phyloP scores from a whole-genome alignment of 2,113 vertebrate genomes.

The Bubo blakistoni region DNA sequence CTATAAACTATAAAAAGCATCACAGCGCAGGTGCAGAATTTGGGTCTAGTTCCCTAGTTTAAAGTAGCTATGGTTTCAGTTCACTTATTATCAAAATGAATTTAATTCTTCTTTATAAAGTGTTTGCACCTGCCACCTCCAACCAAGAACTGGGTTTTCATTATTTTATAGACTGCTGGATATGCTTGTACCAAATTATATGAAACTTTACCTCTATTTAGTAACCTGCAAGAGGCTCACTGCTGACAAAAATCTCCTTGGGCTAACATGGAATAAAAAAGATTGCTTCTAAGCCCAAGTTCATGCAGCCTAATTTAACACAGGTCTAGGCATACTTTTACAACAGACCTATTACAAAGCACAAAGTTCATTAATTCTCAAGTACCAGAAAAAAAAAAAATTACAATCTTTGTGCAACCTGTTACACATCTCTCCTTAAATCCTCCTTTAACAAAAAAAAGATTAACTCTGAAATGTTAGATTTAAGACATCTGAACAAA shows the following conservation, averaged over 20 bases:
- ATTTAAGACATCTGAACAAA: neutral
- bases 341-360: neutral
- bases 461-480: fast-evolving
- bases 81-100: neutral
- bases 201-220: neutral
- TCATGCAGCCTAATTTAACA: neutral
- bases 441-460: neutral
- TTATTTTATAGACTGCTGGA: neutral
- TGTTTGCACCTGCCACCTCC: neutral
- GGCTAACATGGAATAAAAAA: neutral
- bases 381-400: neutral
- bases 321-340: neutral
- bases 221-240: fast-evolving
- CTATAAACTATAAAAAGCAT: neutral
- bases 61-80: neutral
- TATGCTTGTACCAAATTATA: neutral
- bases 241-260: neutral
- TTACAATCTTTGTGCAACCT: neutral
- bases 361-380: neutral
- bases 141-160: neutral
- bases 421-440: neutral
- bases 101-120: neutral
- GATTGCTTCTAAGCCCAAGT: neutral
- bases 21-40: neutral
- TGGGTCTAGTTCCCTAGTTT: neutral